Conservation (phyloP, 92 coral and sea anemone species). For the Phenganax subtilis region DNA sequence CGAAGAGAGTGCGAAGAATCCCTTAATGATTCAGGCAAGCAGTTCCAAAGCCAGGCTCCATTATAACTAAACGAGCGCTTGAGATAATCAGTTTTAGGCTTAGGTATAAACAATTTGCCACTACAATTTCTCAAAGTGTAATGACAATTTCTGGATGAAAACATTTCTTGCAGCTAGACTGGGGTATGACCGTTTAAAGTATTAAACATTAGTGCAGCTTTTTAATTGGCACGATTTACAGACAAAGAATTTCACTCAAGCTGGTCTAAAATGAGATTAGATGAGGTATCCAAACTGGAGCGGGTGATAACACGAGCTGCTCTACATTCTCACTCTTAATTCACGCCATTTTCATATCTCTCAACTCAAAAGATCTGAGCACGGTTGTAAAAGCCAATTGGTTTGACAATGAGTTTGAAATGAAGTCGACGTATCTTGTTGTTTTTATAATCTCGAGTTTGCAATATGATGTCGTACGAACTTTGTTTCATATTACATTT, state of each 20-base stretch:
- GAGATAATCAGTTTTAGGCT: not conserved
- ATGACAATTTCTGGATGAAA: not conserved
- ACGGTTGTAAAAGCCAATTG: too few species aligned
- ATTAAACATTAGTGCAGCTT: not conserved
- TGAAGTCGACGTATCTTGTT: too few species aligned
- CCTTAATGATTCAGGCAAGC: not conserved
- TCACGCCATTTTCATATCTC: too few species aligned
- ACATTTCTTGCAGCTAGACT: not conserved
- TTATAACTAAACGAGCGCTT: not conserved
- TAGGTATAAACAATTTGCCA: not conserved
- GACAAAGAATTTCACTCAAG: slow-evolving; percentile 43
- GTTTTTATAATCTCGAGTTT: too few species aligned
- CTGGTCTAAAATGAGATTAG: slow-evolving; percentile 2
- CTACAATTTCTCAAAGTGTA: not conserved
- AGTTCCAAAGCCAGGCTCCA: not conserved
- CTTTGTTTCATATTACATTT: too few species aligned
- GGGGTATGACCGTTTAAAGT: not conserved
- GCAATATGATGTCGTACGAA: too few species aligned
- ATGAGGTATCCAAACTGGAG: not conserved
- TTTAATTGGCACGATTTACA: slow-evolving; percentile 26
- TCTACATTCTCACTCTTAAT: too few species aligned
- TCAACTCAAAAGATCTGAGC: too few species aligned
- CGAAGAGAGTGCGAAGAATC: not conserved
- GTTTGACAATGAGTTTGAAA: too few species aligned
- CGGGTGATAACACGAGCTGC: slow-evolving; percentile 33